Evolutionary conservation across 2,797 vertebrate species (phyloP).

Genomic region (Danio aesculapii): DNA sequence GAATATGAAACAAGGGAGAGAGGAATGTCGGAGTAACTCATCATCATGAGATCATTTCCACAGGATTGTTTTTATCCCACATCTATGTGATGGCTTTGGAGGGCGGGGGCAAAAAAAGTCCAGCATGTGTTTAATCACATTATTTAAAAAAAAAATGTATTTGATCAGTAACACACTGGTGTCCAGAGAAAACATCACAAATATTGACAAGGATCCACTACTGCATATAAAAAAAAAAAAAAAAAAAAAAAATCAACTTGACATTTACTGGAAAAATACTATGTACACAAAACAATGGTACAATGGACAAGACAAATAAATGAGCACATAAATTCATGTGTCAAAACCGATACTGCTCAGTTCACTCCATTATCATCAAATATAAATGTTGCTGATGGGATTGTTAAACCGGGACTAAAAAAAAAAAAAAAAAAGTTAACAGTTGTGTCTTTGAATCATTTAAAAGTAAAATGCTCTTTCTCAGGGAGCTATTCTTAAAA

Average conservation of each 20-base stretch:
- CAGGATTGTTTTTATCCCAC: neutral
- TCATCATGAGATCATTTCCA: conserved; percentile 21
- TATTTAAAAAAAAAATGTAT: conserved; percentile 79
- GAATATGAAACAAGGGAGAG: conserved; percentile 32
- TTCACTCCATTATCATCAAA: conserved; percentile 14
- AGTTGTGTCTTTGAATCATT: conserved; percentile 64
- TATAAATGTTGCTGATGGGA: conserved; percentile 6
- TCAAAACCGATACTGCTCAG: conserved; percentile 48
- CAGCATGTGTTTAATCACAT: conserved; percentile 55
- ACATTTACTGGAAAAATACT: conserved; percentile 71
- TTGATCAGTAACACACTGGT: conserved; percentile 83
- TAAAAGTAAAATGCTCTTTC: conserved; percentile 66
- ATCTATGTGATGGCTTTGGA: conserved; percentile 12
- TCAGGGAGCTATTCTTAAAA: conserved; percentile 52
- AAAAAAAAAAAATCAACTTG: conserved; percentile 63
- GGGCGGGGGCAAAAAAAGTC: conserved; percentile 15
- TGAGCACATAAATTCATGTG: conserved; percentile 67
- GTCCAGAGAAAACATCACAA: conserved; percentile 80
- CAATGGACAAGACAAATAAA: conserved; percentile 69
- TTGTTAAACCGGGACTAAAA: conserved; percentile 31
- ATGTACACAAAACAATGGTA: conserved; percentile 79
- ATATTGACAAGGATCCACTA: conserved; percentile 76
- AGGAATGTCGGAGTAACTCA: conserved; percentile 46
- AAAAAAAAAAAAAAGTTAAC: conserved; percentile 49
- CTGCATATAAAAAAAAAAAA: conserved; percentile 70